Percentiles rank a stretch among this genome's conserved stretches.
Evolutionary conservation across 2,888 invertebrate species (phyloP).

Genomic region (Periphyllus acericola): DNA sequence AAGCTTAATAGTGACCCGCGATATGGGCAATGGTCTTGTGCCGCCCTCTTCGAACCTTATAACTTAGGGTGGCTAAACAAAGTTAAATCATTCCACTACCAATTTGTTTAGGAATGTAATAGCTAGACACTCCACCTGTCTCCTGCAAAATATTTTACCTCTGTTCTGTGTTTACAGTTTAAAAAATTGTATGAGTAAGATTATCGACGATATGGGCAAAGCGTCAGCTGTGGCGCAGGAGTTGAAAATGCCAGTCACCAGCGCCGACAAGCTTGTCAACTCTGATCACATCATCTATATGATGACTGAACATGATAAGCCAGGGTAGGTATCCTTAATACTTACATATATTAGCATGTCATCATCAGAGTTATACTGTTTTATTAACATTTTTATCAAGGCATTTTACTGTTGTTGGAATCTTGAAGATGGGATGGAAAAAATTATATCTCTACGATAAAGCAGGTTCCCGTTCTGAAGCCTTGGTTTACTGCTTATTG

Average conservation of each 20-base stretch:
- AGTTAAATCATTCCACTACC: no score
- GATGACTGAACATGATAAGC: constrained; percentile 68
- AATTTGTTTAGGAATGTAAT: no score
- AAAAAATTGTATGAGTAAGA: constrained; percentile 60
- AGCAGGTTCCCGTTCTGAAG: constrained; percentile 77
- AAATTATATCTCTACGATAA: constrained; percentile 86
- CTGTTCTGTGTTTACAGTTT: not conserved
- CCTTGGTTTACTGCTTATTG: constrained; percentile 86
- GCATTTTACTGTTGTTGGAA: constrained; percentile 74
- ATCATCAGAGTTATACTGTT: no score
- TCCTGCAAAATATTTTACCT: no score
- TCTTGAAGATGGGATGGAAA: constrained; percentile 90
- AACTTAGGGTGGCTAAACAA: no score
- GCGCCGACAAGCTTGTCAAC: constrained; percentile 75
- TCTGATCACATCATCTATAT: constrained; percentile 72
- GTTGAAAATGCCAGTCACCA: constrained; percentile 78
- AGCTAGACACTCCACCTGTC: no score
- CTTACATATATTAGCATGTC: not conserved
- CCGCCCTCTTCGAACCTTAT: not conserved
- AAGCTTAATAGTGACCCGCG: no score
- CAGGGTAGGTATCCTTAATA: not conserved
- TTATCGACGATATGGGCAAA: constrained; percentile 78
- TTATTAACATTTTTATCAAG: constrained; percentile 13
- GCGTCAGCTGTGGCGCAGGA: constrained; percentile 82
- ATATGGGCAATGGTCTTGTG: not conserved